Percentiles rank a stretch among this genome's conserved stretches.
These are phyloP conservation scores for Parazoanthus swiftii DNA, from an alignment of 92 coral and sea anemone genomes.

Conservation along the genomic window DNA sequence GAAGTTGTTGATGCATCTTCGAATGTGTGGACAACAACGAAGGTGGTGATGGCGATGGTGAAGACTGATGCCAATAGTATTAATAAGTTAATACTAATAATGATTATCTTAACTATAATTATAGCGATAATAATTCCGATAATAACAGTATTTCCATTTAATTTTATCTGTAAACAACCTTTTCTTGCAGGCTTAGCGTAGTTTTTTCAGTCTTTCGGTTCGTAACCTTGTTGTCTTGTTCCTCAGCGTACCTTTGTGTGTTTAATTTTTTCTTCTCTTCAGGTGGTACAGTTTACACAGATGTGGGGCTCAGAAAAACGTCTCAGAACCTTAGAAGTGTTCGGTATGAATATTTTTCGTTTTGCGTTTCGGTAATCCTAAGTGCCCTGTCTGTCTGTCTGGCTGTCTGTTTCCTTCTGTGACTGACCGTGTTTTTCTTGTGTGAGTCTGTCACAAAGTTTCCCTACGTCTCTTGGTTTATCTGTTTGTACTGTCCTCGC, in stretches of 20 bases:
- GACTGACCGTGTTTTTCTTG: neutral
- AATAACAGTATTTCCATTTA: neutral
- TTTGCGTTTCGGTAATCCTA: neutral
- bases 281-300: conserved; percentile 33
- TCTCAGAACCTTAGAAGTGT: conserved; percentile 11
- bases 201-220: neutral
- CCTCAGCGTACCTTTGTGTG: neutral
- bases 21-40: neutral
- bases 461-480: neutral
- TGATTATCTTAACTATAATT: neutral
- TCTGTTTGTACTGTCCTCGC: neutral
- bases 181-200: neutral
- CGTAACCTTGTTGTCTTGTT: neutral
- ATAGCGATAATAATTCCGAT: neutral
- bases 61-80: neutral
- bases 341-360: neutral
- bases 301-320: neutral
- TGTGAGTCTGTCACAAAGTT: neutral
- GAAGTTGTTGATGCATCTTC: neutral
- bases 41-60: neutral
- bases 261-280: neutral
- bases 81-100: neutral
- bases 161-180: neutral
- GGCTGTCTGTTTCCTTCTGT: neutral
- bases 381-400: neutral